Conservation (phyloP, 2,797 vertebrate species). For the Phylloscopus collybita region DNA sequence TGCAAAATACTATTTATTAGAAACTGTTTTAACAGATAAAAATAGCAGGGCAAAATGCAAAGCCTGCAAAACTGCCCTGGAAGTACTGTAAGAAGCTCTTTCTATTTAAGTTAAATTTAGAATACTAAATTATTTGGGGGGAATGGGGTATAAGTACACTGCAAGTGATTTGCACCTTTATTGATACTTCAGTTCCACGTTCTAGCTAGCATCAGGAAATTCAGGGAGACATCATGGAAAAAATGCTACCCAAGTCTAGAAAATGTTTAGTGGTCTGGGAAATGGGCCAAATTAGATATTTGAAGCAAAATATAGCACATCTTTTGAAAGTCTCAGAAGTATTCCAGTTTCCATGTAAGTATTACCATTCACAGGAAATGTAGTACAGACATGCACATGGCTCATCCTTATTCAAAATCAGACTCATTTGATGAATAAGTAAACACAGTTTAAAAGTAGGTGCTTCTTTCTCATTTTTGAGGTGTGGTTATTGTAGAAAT, state of each 20-base stretch:
- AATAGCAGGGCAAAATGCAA: not conserved
- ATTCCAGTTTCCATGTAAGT: not conserved
- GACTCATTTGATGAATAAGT: not conserved
- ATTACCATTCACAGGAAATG: not conserved
- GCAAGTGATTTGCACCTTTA: not conserved
- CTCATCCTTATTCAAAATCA: not conserved
- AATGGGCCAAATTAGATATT: not conserved
- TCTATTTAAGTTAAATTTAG: not conserved
- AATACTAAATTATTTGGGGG: not conserved
- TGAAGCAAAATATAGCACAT: not conserved
- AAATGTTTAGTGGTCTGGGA: slow-evolving; percentile 3
- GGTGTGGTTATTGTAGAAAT: not conserved
- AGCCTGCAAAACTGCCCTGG: not conserved
- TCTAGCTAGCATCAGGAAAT: not conserved
- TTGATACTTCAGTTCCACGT: not conserved
- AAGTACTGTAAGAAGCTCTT: not conserved
- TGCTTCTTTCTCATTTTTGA: not conserved
- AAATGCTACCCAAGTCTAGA: not conserved
- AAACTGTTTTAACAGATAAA: not conserved
- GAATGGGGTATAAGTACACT: not conserved
- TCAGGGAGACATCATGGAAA: not conserved
- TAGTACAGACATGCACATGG: not conserved
- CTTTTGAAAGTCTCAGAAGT: not conserved
- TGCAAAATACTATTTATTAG: not conserved
- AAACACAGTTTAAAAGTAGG: not conserved